phyloP scores from a whole-genome alignment of 2,113 vertebrate species.

The Phylloscopus whistleri region DNA sequence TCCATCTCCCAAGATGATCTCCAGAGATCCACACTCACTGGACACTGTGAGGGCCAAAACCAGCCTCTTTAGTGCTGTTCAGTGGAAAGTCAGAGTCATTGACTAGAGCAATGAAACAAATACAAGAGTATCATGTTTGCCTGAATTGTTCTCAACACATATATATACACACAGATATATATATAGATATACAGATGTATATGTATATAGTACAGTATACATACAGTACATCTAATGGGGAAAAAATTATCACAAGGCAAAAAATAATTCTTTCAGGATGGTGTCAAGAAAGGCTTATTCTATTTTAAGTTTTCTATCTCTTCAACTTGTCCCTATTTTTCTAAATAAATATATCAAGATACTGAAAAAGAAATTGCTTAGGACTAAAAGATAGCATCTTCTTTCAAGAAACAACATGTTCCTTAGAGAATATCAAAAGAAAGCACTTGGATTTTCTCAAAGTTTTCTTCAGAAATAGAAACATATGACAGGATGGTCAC shows the following conservation, averaged over 20 bases:
- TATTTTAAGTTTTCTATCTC: background rate
- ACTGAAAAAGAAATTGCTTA: background rate
- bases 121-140: background rate
- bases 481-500: background rate
- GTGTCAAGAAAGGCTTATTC: background rate
- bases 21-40: background rate
- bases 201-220: no score
- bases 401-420: background rate
- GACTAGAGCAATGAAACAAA: background rate
- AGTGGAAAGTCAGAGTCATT: background rate
- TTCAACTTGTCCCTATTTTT: background rate
- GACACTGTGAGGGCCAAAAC: background rate
- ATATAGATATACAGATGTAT: background rate
- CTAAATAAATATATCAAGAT: background rate
- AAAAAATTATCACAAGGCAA: background rate
- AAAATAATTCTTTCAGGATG: background rate
- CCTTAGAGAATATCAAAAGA: background rate
- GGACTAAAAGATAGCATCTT: background rate
- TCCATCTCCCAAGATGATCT: background rate
- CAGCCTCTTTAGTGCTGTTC: background rate
- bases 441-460: background rate
- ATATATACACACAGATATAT: rapidly evolving
- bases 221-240: background rate
- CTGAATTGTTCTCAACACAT: background rate
- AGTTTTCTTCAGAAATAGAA: background rate